Evolutionary conservation across 2,113 vertebrate genomes (phyloP).

Genomic region (Microtus ochrogaster): DNA sequence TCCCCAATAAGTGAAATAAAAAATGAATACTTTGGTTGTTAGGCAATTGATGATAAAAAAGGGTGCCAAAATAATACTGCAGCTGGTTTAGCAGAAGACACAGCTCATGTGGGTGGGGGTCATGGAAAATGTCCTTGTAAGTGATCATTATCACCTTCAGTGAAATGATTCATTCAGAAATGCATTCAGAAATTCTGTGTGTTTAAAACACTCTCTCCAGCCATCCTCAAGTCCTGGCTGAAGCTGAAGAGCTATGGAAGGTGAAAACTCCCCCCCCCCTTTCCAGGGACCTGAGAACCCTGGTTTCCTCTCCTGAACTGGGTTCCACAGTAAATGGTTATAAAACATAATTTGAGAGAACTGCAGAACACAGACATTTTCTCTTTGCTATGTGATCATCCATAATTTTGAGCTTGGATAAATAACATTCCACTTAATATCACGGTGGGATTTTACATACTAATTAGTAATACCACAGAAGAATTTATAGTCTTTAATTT

Average conservation of each 20-base stretch:
- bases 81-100: neutral
- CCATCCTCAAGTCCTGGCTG: neutral
- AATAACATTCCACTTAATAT: conserved; percentile 42
- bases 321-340: neutral
- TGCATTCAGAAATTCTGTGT: neutral
- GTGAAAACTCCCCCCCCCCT: neutral
- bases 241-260: neutral
- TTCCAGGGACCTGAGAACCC: neutral
- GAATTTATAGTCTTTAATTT: conserved; percentile 50
- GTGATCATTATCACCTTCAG: neutral
- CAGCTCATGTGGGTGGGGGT: neutral
- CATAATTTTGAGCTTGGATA: conserved; percentile 35
- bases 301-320: neutral
- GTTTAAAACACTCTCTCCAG: neutral
- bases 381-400: conserved; percentile 5
- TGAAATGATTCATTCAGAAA: neutral
- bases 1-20: conserved; percentile 17
- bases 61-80: neutral
- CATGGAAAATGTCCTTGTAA: neutral
- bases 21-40: neutral
- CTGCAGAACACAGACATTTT: neutral
- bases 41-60: neutral
- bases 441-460: conserved; percentile 43
- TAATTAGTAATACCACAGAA: conserved; percentile 41
- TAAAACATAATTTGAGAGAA: conserved; percentile 20